Percentiles rank a stretch among this genome's conserved stretches.
Conservation (phyloP, 2,888 invertebrate genomes). For the Pyrocoelia pectoralis region DNA sequence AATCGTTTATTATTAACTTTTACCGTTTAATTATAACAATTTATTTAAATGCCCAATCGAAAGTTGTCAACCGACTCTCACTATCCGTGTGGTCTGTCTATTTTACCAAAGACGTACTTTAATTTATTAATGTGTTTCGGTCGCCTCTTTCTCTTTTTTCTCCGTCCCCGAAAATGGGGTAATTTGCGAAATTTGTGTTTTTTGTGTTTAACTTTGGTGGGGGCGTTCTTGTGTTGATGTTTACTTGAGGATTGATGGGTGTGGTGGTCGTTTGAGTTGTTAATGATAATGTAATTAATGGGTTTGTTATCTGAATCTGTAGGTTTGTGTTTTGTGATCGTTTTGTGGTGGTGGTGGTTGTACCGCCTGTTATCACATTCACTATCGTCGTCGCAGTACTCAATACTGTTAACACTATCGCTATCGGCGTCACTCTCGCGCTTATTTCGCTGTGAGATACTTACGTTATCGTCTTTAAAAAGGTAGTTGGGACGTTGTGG, state of each 20-base stretch:
- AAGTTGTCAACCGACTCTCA: too few relatives aligned
- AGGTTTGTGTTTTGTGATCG: background rate
- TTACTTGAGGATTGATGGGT: background rate
- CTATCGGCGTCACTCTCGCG: slow-evolving; percentile 6
- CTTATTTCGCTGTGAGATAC: background rate
- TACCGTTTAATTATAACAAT: slow-evolving; percentile 1
- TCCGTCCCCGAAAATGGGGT: background rate
- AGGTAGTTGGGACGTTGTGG: background rate
- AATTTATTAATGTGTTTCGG: background rate
- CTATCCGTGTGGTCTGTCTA: background rate
- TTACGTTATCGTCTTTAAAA: background rate
- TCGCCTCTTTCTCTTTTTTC: background rate
- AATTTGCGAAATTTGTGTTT: background rate
- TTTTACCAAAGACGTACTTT: background rate
- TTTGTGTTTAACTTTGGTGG: background rate
- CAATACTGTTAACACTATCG: slow-evolving; percentile 7
- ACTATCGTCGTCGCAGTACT: background rate
- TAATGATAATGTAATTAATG: slow-evolving; percentile 45
- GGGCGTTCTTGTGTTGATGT: background rate
- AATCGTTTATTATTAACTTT: slow-evolving; percentile 11
- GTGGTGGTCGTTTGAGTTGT: slow-evolving; percentile 46
- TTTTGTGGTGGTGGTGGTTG: background rate
- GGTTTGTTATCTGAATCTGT: slow-evolving; percentile 14
- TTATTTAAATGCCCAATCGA: background rate
- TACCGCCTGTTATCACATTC: background rate